Evolutionary conservation across 2,888 invertebrate genomes (phyloP).

Genomic region (Patella depressa): DNA sequence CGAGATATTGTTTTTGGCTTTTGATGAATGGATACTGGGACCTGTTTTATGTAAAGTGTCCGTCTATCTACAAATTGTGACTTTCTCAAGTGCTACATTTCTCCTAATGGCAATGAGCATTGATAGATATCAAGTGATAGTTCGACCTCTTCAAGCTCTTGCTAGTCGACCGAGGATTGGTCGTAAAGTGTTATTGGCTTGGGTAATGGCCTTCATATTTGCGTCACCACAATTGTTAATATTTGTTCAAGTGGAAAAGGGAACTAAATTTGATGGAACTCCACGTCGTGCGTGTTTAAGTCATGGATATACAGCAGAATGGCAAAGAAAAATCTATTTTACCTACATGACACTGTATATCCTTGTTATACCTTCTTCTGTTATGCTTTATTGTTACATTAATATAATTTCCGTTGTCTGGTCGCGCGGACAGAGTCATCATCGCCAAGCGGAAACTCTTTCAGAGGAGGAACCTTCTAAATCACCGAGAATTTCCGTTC

Average conservation of each 20-base stretch:
- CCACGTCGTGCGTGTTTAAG: constrained; percentile 68
- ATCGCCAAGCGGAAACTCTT: not conserved
- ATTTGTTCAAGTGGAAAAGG: constrained; percentile 68
- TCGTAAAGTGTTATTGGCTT: constrained; percentile 68
- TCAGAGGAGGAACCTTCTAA: constrained; percentile 9
- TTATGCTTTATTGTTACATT: constrained; percentile 72
- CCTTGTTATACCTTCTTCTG: constrained; percentile 68
- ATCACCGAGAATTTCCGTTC: constrained; percentile 57
- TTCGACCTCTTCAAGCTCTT: constrained; percentile 68
- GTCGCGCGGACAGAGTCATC: constrained; percentile 54
- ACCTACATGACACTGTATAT: constrained; percentile 71
- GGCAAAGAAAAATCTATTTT: constrained; percentile 72
- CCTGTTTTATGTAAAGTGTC: constrained; percentile 70
- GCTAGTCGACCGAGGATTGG: constrained; percentile 60
- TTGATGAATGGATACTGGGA: constrained; percentile 72
- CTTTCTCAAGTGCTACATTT: constrained; percentile 62
- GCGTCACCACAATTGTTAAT: constrained; percentile 72
- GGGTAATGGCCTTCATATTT: constrained; percentile 70
- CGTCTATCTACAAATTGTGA: constrained; percentile 70
- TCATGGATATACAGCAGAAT: constrained; percentile 70
- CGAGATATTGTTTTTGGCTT: constrained; percentile 71
- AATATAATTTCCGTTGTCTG: constrained; percentile 71
- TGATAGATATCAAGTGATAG: constrained; percentile 71
- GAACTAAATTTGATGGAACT: constrained; percentile 58
- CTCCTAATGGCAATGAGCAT: constrained; percentile 72